Evolutionary conservation across 2,888 invertebrate species (phyloP).

Genomic region (Drosophila helvetica): DNA sequence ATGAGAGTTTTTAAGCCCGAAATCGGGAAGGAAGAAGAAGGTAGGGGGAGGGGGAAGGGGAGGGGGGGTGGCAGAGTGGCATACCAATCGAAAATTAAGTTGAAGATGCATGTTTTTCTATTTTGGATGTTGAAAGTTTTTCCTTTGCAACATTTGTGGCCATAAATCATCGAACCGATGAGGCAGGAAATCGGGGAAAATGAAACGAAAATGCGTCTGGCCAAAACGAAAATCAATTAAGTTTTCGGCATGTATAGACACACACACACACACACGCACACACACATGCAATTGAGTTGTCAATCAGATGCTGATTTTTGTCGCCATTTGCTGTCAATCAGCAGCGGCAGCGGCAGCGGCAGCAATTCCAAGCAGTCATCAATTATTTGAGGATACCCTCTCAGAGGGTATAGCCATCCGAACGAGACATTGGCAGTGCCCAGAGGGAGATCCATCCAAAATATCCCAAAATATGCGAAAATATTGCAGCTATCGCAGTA

Average conservation of each 20-base stretch:
- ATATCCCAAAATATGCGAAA: too few relatives aligned
- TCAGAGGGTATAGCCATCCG: neutral
- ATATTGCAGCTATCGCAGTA: too few relatives aligned
- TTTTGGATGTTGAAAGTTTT: constrained; percentile 63
- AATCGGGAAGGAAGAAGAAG: neutral
- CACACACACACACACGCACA: constrained; percentile 31
- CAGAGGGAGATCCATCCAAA: too few relatives aligned
- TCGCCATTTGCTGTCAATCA: constrained; percentile 74
- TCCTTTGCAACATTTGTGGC: constrained; percentile 73
- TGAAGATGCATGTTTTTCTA: constrained; percentile 63
- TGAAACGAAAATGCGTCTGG: constrained; percentile 3
- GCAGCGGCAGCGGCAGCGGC: constrained; percentile 51
- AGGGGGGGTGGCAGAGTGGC: constrained; percentile 15
- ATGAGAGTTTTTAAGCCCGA: constrained; percentile 66
- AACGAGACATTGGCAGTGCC: too few relatives aligned
- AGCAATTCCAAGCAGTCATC: constrained; percentile 71
- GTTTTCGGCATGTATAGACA: constrained; percentile 34
- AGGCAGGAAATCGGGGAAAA: constrained; percentile 17
- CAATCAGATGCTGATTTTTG: constrained; percentile 77
- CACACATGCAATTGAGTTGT: constrained; percentile 74
- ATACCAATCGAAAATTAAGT: constrained; percentile 73
- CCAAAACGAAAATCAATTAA: constrained; percentile 66
- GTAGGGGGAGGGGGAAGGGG: too few relatives aligned
- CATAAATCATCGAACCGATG: constrained; percentile 75
- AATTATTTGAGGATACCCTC: constrained; percentile 62